Base-by-base conservation (phyloP, 2,888 invertebrate genomes). In the Drosophila pseudotakahashii region DNA sequence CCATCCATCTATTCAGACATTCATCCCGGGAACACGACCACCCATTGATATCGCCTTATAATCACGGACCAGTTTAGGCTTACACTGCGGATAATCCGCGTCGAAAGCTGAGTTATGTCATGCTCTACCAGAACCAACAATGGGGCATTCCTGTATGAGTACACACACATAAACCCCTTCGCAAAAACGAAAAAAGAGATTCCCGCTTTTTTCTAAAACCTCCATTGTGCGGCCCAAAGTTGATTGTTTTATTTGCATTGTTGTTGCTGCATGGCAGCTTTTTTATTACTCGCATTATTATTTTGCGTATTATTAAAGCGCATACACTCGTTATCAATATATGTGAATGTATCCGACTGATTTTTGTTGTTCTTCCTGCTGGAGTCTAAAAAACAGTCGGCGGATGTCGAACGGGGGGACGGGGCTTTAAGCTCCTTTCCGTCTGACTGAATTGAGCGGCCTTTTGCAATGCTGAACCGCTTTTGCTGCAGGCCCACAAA, bases 241-340 rank as follows among this genome's bases (percentile, higher is more conserved):
- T 78, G 76, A 78, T 85, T 85, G 73, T 82, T 77, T 79, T 62
- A 57, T 11, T 60, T 9, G 51, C 73, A 68, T 67, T 64, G 62
- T 63, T 60, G 48, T 62, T 73, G 54, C 36, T 50, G 50, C 62
- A 61, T 48, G 54, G 50, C 54, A 69, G 67, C 57, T 70, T 64
- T 57, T 54, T 47, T 58, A 58, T 67, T 64, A 57, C 70, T 70
- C 72, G 67, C 62, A 61, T 75, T 75, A 75, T 88, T 84, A 79
- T 87, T 79, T 79, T 86, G 75, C 73, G 72, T 81, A 70, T 77
- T 83, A 79, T 84, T 84, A 83, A 78, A 86, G 81, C 80, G 79
- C 81, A 74, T 77, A 69, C 87, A 82, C 77, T 83, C 84, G 77
- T 76, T 75, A 83, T 81, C 81, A 76, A 83, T 68, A 66, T 23